Evolutionary conservation across 2,888 invertebrate genomes (phyloP).

Genomic region (Cyrtodaria siliqua): DNA sequence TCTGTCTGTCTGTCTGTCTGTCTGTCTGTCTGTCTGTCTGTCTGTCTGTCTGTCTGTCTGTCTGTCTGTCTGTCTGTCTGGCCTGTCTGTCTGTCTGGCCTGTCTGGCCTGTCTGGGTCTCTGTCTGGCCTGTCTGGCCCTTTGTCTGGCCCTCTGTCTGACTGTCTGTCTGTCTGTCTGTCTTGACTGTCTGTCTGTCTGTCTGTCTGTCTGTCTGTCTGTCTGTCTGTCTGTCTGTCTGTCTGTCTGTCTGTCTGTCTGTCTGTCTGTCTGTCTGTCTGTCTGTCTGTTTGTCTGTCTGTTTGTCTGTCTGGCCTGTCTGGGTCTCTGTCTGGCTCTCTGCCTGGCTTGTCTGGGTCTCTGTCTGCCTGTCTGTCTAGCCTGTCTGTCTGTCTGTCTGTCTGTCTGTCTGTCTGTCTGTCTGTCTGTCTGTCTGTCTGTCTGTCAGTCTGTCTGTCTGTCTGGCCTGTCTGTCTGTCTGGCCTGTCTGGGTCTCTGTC

Average conservation of each 20-base stretch:
- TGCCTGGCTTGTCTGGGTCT: no score
- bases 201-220: constrained; percentile 3
- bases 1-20: no score
- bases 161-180: constrained; percentile 10
- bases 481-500: no score
- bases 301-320: no score
- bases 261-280: constrained; percentile 3
- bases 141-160: constrained; percentile 4
- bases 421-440: no score
- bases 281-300: neutral
- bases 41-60: constrained; percentile 4
- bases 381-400: no score
- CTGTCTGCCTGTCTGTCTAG: no score
- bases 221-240: constrained; percentile 3
- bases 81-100: constrained; percentile 4
- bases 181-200: constrained; percentile 7
- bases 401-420: no score
- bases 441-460: no score
- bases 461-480: no score
- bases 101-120: neutral
- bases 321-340: no score
- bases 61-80: neutral
- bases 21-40: no score
- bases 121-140: constrained; percentile 4
- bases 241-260: neutral